Base-by-base conservation (phyloP, 2,797 vertebrate species). In the Falco peregrinus region DNA sequence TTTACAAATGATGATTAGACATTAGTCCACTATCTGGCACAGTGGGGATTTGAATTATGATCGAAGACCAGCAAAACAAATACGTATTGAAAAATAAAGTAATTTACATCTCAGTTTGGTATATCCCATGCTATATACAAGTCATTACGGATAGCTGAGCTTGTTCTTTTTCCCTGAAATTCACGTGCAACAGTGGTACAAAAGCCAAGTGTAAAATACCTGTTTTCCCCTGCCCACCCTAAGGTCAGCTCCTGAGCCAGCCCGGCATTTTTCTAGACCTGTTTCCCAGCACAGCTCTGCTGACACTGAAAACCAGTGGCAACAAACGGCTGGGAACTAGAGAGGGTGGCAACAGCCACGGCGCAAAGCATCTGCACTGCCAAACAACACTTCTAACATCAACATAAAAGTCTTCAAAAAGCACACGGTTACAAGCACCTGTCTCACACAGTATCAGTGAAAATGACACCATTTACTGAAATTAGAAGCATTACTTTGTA, bases 341-440 rank as follows among this genome's bases (percentile, higher is more conserved):
- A 53, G 39, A 81, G 16, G 11, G 25, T 16, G 39, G n/a, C 59
- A 51, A 31, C 1, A 76, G 26, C 5, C 33, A 18, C 19, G 37
- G 2, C 41, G 18, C 28, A 47, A 65, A 89, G 48, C 69, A 69
- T 2, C 53, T 68, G 6, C 51, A 45, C 35, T 20, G 28, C 28
- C 41, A 16, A 93, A 59, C 5, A 65, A 16, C 3, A 25, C 54
- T 9, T 22, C 20, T 3, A 47, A 20, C 4, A 7, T 8, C 76
- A 56, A 6, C 26, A 19, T 3, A 13, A 50, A 68, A 37, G 29
- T 18, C 60, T 60, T 22, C 10, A 12, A 26, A 33, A 1, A 15
- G 10, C 1, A 1, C 3, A 4, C 0, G 5, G n/a, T 60, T 22
- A 22, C 17, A 5, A 29, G 47, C 56, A 60, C 17, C 33, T 43